These are phyloP conservation scores for Bagarius yarrelli DNA, from an alignment of 2,113 vertebrate genomes.

Conservation along the genomic window DNA sequence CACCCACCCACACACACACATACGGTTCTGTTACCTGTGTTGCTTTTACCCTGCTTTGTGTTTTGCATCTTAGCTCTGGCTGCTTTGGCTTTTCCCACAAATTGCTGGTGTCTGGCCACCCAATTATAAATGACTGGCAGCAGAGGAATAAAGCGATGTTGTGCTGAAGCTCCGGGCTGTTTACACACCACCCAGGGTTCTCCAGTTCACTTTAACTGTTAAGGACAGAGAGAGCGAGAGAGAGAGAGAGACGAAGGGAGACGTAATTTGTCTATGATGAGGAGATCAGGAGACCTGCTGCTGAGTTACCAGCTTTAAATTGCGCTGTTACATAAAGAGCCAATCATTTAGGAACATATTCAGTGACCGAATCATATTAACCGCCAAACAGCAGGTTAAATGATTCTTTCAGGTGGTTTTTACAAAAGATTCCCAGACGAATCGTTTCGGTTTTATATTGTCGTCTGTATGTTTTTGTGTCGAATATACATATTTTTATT, in stretches of 20 bases:
- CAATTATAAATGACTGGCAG: slow-evolving; percentile 75
- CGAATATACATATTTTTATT: background rate
- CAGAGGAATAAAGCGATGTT: slow-evolving; percentile 54
- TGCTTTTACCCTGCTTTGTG: slow-evolving; percentile 12
- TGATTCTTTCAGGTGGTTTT: background rate
- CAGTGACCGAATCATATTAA: background rate
- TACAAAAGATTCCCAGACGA: background rate
- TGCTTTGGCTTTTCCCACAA: slow-evolving; percentile 58
- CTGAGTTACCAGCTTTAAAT: slow-evolving; percentile 39
- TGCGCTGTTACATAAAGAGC: background rate
- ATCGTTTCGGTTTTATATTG: background rate
- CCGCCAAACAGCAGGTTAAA: background rate
- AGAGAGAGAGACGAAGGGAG: slow-evolving; percentile 3
- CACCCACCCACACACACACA: background rate
- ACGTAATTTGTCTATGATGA: slow-evolving; percentile 65
- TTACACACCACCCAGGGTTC: slow-evolving; percentile 62
- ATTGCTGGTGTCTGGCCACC: slow-evolving; percentile 60
- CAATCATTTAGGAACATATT: background rate
- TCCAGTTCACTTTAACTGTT: slow-evolving; percentile 41
- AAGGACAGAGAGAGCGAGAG: background rate
- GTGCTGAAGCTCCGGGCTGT: slow-evolving; percentile 56
- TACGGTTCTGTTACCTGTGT: background rate
- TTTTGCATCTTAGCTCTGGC: slow-evolving; percentile 46
- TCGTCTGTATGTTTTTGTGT: background rate
- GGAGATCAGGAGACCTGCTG: slow-evolving; percentile 1